Evolutionary conservation across 2,888 invertebrate genomes (phyloP).

Genomic region (Drosophila cyrtoloma): DNA sequence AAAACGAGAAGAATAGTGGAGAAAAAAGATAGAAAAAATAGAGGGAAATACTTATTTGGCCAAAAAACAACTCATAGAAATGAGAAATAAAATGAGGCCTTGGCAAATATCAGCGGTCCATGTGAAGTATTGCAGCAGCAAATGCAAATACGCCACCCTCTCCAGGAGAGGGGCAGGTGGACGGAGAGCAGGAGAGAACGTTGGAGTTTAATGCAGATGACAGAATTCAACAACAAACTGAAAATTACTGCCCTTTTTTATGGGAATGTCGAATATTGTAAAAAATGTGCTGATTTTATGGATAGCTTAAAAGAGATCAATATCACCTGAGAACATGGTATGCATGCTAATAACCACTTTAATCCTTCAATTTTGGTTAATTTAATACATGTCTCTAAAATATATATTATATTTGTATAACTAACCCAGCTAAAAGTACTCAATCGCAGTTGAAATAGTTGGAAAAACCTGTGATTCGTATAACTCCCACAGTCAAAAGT

Average conservation of each 20-base stretch:
- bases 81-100: slow-evolving; percentile 64
- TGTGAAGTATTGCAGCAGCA: slow-evolving; percentile 42
- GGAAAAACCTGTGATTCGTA: background rate
- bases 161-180: background rate
- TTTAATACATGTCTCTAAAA: background rate
- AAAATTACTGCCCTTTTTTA: background rate
- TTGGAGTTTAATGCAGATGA: slow-evolving; percentile 34
- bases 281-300: background rate
- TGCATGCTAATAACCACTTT: too few species aligned
- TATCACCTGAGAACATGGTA: background rate
- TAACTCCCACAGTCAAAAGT: background rate
- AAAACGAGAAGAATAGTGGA: slow-evolving; percentile 1
- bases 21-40: slow-evolving; percentile 22
- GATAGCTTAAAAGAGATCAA: background rate
- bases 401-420: background rate
- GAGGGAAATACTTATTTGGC: slow-evolving; percentile 1
- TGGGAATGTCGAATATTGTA: background rate
- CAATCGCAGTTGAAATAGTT: background rate
- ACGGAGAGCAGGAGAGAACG: background rate
- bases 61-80: slow-evolving; percentile 38
- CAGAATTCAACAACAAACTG: slow-evolving; percentile 15
- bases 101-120: slow-evolving; percentile 59
- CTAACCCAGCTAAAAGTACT: background rate
- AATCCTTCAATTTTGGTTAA: too few species aligned
- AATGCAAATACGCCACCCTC: slow-evolving; percentile 2